phyloP scores from a whole-genome alignment of 2,888 invertebrate genomes.

The Tipula unca region DNA sequence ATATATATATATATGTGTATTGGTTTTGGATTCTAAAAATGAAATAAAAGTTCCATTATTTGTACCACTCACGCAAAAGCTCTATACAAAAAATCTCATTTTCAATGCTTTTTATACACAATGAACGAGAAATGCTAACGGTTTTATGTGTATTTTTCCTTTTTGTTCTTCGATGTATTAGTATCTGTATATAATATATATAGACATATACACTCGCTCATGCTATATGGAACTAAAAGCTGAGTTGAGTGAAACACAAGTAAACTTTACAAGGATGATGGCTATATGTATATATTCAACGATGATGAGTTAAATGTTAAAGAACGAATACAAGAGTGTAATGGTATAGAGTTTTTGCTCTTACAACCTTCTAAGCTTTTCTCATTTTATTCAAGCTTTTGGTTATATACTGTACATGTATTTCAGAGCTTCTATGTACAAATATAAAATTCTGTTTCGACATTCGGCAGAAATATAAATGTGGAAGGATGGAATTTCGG shows the following conservation, averaged over 20 bases:
- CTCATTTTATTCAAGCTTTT: not conserved
- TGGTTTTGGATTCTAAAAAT: not conserved
- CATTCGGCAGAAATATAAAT: not conserved
- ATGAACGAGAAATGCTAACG: not conserved
- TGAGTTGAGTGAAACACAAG: not conserved
- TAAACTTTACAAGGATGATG: not conserved
- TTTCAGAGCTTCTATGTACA: not conserved
- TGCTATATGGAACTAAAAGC: not conserved
- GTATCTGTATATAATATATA: not conserved
- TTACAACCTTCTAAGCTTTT: not conserved
- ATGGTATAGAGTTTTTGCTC: not conserved
- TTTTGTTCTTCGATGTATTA: not conserved
- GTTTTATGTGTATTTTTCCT: no score
- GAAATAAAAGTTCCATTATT: not conserved
- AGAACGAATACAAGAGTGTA: not conserved
- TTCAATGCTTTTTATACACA: not conserved
- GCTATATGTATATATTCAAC: no score
- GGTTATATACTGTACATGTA: not conserved
- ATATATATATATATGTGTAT: not conserved
- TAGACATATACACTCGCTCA: not conserved
- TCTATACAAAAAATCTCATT: not conserved
- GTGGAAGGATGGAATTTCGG: not conserved
- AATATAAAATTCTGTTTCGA: not conserved
- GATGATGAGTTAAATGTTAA: not conserved
- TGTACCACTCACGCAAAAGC: not conserved